phyloP scores from a whole-genome alignment of 2,888 invertebrate species.

The Athalia rosae region DNA sequence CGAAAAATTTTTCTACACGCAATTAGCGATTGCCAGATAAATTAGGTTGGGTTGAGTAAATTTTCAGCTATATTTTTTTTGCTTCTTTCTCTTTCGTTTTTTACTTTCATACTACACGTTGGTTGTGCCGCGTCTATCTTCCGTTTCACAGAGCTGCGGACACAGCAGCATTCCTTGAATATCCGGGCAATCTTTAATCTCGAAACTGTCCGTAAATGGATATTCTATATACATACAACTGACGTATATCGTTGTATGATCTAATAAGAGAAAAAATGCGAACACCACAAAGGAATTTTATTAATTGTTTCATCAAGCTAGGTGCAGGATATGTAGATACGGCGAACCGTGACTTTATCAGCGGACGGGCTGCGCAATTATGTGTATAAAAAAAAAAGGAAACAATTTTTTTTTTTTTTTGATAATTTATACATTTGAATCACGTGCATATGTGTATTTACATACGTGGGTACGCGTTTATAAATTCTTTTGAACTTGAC shows the following conservation, averaged over 20 bases:
- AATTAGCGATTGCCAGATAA: too few species aligned
- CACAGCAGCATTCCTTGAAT: constrained; percentile 51
- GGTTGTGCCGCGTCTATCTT: not conserved
- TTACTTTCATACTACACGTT: not conserved
- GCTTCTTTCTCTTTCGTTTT: too few species aligned
- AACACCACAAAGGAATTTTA: too few species aligned
- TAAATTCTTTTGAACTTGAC: constrained; percentile 24
- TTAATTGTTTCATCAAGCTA: not conserved
- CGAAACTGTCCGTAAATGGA: constrained; percentile 55
- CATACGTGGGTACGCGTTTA: too few species aligned
- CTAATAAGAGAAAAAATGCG: too few species aligned
- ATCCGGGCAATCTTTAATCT: constrained; percentile 52
- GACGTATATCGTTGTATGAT: too few species aligned
- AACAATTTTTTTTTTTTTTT: not conserved
- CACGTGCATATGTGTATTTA: too few species aligned
- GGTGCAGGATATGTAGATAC: constrained; percentile 49
- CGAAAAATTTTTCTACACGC: too few species aligned
- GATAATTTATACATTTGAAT: too few species aligned
- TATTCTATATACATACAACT: constrained; percentile 34
- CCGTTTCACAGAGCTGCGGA: not conserved
- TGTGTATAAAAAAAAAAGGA: not conserved
- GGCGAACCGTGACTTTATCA: too few species aligned
- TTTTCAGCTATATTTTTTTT: too few species aligned
- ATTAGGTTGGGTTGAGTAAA: too few species aligned
- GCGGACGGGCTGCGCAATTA: not conserved